Conservation (phyloP, 2,797 vertebrate species). For the Myotis findleyi region DNA sequence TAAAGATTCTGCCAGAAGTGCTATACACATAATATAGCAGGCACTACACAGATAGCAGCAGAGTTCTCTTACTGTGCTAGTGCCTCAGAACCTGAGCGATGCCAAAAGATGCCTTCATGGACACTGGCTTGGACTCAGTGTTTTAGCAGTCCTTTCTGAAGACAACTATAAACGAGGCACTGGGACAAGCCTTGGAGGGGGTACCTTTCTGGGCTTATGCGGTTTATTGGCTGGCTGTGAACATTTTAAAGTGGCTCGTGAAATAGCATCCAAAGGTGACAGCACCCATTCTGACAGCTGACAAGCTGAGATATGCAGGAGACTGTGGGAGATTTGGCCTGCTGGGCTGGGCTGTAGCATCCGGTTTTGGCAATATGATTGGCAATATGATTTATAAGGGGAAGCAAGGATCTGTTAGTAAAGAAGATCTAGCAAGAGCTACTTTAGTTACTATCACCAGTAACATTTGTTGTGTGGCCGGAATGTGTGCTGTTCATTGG, state of each 20-base stretch:
- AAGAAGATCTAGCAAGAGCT: constrained; percentile 93
- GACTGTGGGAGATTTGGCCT: constrained; percentile 92
- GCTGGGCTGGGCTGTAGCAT: constrained; percentile 92
- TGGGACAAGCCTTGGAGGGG: constrained; percentile 93
- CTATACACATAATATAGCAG: too few species aligned
- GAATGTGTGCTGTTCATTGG: constrained; percentile 93
- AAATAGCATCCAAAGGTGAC: constrained; percentile 93
- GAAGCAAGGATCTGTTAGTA: constrained; percentile 92
- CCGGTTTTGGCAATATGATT: constrained; percentile 95
- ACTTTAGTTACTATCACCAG: constrained; percentile 93
- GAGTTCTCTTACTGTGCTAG: constrained; percentile 94
- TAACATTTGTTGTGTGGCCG: constrained; percentile 92
- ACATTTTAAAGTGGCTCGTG: constrained; percentile 93
- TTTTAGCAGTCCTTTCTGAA: constrained; percentile 93
- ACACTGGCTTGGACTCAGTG: constrained; percentile 93
- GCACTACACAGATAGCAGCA: constrained; percentile 42
- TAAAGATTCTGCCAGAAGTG: constrained; percentile 90
- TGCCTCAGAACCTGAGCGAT: constrained; percentile 92
- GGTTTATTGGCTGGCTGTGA: constrained; percentile 93
- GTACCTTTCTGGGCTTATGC: constrained; percentile 92
- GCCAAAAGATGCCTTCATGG: constrained; percentile 93
- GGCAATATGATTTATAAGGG: constrained; percentile 95
- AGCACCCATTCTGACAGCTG: constrained; percentile 92
- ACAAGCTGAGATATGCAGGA: constrained; percentile 92
- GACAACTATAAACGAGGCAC: constrained; percentile 93